phyloP scores from a whole-genome alignment of 2,888 invertebrate genomes.

The Patella pellucida region DNA sequence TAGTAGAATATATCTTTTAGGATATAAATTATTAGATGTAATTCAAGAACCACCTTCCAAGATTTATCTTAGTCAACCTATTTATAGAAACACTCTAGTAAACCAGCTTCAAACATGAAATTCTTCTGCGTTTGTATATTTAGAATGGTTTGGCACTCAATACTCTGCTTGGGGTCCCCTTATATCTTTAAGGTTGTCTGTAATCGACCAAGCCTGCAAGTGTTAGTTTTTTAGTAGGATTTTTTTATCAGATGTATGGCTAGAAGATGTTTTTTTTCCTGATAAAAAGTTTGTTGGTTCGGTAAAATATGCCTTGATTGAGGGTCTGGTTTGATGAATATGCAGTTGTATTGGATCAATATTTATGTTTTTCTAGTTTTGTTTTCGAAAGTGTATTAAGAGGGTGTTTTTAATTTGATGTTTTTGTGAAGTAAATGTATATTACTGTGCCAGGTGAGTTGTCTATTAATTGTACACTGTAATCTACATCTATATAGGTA shows the following conservation, averaged over 20 bases:
- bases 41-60: conserved; percentile 10
- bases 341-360: not conserved
- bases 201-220: not conserved
- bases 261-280: not conserved
- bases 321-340: too few relatives aligned
- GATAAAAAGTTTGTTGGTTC: not conserved
- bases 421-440: too few relatives aligned
- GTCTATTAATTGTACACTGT: too few relatives aligned
- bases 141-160: not conserved
- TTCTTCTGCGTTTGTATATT: not conserved
- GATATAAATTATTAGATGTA: conserved; percentile 11
- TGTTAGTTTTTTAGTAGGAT: not conserved
- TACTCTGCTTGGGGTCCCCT: not conserved
- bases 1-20: conserved; percentile 2
- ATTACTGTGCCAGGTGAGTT: too few relatives aligned
- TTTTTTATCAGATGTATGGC: not conserved
- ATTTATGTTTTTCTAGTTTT: not conserved
- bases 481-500: too few relatives aligned
- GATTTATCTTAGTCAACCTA: not conserved
- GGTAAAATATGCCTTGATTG: too few relatives aligned
- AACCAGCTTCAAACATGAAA: conserved; percentile 9
- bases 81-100: conserved; percentile 2
- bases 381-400: too few relatives aligned
- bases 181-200: not conserved
- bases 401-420: too few relatives aligned